These are phyloP conservation scores for Drosophila saltans DNA, from an alignment of 1,140 invertebrate genomes.

Conservation along the genomic window DNA sequence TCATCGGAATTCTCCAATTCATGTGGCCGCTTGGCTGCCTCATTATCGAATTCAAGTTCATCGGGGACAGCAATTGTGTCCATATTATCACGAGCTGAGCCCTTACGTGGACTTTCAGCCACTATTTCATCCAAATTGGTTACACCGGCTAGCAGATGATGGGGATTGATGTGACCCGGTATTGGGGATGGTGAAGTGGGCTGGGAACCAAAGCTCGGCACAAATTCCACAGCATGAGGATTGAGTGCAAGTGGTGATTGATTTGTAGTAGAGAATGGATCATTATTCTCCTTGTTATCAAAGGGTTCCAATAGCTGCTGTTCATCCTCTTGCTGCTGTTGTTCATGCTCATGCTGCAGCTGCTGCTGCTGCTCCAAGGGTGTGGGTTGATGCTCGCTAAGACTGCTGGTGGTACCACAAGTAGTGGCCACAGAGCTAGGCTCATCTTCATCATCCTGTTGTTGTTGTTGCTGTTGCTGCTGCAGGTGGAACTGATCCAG, in stretches of 20 bases:
- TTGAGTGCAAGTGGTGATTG: slow-evolving; percentile 71
- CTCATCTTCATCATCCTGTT: slow-evolving; percentile 72
- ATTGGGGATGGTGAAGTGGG: slow-evolving; percentile 60
- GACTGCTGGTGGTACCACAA: slow-evolving; percentile 75
- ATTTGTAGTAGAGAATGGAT: slow-evolving; percentile 40
- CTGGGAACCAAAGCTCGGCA: slow-evolving; percentile 71
- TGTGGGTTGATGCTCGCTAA: slow-evolving; percentile 62
- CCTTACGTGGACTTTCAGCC: slow-evolving; percentile 76
- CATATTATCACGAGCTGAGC: slow-evolving; percentile 59
- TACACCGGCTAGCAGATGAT: slow-evolving; percentile 48
- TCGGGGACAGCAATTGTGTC: slow-evolving; percentile 69
- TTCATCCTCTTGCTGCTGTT: slow-evolving; percentile 35
- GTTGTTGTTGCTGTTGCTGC: slow-evolving; percentile 22
- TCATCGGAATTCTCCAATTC: slow-evolving; percentile 67
- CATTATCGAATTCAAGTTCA: slow-evolving; percentile 67
- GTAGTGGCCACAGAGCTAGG: slow-evolving; percentile 76
- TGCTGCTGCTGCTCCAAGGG: slow-evolving; percentile 19
- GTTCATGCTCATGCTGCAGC: slow-evolving; percentile 22
- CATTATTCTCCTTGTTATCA: slow-evolving; percentile 67
- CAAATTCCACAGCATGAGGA: slow-evolving; percentile 75
- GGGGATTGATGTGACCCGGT: slow-evolving; percentile 24
- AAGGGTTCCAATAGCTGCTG: slow-evolving; percentile 30
- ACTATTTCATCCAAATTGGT: slow-evolving; percentile 66
- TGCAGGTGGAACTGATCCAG: not conserved
- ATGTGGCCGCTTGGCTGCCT: slow-evolving; percentile 69